Percentiles rank a stretch among this genome's conserved stretches.
phyloP scores from a whole-genome alignment of 2,113 vertebrate species.

The Psittacula cyanocephala region DNA sequence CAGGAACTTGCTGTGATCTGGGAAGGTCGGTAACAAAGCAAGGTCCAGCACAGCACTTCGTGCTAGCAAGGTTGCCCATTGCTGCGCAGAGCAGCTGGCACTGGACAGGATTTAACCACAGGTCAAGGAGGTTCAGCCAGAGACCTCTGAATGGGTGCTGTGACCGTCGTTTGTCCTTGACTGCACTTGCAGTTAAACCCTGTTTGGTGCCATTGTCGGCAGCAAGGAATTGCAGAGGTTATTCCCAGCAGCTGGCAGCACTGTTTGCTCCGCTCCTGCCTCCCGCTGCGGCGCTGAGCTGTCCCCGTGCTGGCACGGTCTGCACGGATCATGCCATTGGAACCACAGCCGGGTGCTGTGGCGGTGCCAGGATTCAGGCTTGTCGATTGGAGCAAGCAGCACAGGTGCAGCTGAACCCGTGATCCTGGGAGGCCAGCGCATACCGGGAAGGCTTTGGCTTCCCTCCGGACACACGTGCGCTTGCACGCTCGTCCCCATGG shows the following conservation, averaged over 20 bases:
- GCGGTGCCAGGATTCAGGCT: background rate
- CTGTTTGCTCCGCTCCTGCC: background rate
- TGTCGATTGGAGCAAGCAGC: background rate
- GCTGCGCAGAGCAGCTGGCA: background rate
- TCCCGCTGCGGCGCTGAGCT: background rate
- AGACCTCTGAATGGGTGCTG: background rate
- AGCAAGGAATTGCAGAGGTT: background rate
- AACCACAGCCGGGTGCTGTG: background rate
- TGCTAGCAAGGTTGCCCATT: accelerated
- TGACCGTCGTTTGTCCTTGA: background rate
- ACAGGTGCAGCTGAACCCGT: background rate
- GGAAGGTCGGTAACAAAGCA: background rate
- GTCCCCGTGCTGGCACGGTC: background rate
- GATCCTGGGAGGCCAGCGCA: background rate
- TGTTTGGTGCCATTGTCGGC: background rate
- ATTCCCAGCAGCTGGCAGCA: conserved; percentile 24
- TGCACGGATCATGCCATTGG: background rate
- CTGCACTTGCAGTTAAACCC: background rate
- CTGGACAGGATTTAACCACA: background rate
- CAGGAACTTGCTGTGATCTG: background rate
- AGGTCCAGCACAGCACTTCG: background rate
- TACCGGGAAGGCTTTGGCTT: background rate
- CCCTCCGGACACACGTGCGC: accelerated
- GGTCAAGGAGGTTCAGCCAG: background rate
- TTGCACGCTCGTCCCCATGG: accelerated